Evolutionary conservation across 2,113 vertebrate genomes (phyloP), one percentile per base, ranked within the genome.

Genomic region (Poeciliopsis retropinna): DNA sequence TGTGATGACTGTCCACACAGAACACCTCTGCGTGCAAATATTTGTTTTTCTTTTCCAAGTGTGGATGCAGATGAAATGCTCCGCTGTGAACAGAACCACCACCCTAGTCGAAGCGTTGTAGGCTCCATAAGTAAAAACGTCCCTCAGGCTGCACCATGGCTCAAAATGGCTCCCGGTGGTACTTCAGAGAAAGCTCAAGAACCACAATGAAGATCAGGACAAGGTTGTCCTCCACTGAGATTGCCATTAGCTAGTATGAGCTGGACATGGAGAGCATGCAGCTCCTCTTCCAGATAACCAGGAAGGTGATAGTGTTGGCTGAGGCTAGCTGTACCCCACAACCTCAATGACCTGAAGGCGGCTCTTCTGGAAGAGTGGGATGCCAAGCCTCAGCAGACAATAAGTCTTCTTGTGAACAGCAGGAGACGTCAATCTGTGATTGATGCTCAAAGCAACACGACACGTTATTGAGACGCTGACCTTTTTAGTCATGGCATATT

Each of bases 231-330:
- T 90, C 92, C 47, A 91, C 81, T 39, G 90, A 87, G 14, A 94
- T 91, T n/a, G 91, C 89, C 92, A 93, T 93, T 72, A 94, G 83
- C 54, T 93, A 92, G 75, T 87, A 86, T 54, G 82, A 79, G 65
- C 89, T 94, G 70, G 93, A 94, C 47, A 76, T 84, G 72, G 91
- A 94, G 54, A 93, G 75, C 82, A 89, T 87, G 76, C 91, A 92
- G 74, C 91, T 91, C 34, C 87, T 90, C 88, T 60, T 91, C 90
- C 89, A 92, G 86, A 94, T 91, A 67, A 94, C 91, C 27, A 93
- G 60, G 39, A 94, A 89, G 28, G 88, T 88, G 67, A 92, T 60
- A n/a, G 90, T 78, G 70, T 94, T 93, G 72, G 93, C 92, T 94
- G 47, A 66, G 64, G 64, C n/a, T n/a, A n/a, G n/a, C 15, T 44